These are phyloP conservation scores for Holothuria glaberrima DNA, from an alignment of 35 echinoderm and acorn worm species.

Conservation along the genomic window DNA sequence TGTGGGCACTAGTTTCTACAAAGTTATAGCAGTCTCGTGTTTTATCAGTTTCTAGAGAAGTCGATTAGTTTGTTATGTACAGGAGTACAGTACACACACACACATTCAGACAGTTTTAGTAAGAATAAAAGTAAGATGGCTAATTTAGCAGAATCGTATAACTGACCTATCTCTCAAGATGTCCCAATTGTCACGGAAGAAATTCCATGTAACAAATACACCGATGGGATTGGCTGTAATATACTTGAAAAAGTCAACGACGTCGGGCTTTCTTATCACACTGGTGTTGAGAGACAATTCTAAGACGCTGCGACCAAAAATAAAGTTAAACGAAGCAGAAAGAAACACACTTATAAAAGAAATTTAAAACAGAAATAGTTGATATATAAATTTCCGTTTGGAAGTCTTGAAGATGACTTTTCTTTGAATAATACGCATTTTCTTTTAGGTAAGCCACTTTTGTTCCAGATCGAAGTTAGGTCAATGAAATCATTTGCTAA, in stretches of 20 bases:
- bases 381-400: neutral
- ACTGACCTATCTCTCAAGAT: constrained; percentile 57
- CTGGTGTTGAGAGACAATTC: constrained; percentile 50
- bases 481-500: no score
- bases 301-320: constrained; percentile 19
- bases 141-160: no score
- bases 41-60: no score
- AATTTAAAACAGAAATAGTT: constrained; percentile 2
- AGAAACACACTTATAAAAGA: neutral
- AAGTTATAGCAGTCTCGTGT: no score
- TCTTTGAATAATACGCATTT: neutral
- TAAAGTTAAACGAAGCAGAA: constrained; percentile 17
- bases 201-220: constrained; percentile 33
- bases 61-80: no score
- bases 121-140: no score
- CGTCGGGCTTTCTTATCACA: constrained; percentile 38
- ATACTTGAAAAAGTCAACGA: constrained; percentile 19
- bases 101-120: no score
- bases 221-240: constrained; percentile 28
- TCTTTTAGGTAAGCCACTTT: neutral
- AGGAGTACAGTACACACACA: no score
- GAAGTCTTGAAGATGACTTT: neutral
- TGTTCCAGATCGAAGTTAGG: no score
- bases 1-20: no score
- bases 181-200: constrained; percentile 48